Percentiles rank a stretch among this genome's conserved stretches.
These are phyloP conservation scores for Elmis aenea DNA, from an alignment of 2,888 invertebrate genomes.

Conservation along the genomic window DNA sequence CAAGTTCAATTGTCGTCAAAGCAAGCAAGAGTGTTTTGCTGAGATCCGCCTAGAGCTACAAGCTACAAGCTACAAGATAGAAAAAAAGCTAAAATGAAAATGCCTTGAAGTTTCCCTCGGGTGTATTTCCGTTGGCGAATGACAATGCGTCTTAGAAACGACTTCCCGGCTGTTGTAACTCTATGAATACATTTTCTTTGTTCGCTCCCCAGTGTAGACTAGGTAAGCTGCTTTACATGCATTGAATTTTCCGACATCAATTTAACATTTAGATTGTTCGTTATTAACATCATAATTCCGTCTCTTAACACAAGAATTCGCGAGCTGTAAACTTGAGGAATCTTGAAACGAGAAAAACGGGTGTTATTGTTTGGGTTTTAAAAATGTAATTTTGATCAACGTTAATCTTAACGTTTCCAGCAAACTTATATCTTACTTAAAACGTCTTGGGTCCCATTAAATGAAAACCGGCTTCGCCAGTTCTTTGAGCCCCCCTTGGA, in stretches of 20 bases:
- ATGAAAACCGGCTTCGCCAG: slow-evolving; percentile 29
- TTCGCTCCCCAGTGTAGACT: slow-evolving; percentile 31
- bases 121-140: slow-evolving; percentile 42
- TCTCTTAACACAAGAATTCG: too few species aligned
- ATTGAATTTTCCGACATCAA: slow-evolving; percentile 40
- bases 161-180: slow-evolving; percentile 34
- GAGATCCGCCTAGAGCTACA: too few species aligned
- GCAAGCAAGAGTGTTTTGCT: too few species aligned
- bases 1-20: too few species aligned
- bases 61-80: slow-evolving; percentile 16
- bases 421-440: too few species aligned
- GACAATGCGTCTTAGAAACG: slow-evolving; percentile 49
- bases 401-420: too few species aligned
- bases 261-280: slow-evolving; percentile 15
- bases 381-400: too few species aligned
- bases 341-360: too few species aligned
- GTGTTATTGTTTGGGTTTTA: too few species aligned
- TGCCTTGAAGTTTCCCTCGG: slow-evolving; percentile 43
- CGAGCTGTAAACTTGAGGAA: too few species aligned
- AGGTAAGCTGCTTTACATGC: slow-evolving; percentile 44
- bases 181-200: slow-evolving; percentile 43
- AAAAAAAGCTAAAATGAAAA: slow-evolving; percentile 47
- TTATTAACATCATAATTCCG: too few species aligned
- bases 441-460: slow-evolving; percentile 27
- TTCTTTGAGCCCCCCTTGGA: slow-evolving; percentile 22